Evolutionary conservation across 2,888 invertebrate species (phyloP).

Genomic region (Mycalesis mineus): DNA sequence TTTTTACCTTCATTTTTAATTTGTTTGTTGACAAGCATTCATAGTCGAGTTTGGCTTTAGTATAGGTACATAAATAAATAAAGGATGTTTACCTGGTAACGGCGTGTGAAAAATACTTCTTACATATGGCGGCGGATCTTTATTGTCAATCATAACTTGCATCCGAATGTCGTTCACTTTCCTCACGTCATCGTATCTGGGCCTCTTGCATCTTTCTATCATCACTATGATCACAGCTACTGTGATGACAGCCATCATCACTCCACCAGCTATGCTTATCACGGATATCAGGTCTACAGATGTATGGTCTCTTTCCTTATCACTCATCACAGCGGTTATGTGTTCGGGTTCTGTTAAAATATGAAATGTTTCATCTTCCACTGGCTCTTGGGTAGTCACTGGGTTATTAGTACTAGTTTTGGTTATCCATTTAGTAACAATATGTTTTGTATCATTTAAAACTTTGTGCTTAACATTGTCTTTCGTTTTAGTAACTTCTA

Average conservation of each 20-base stretch:
- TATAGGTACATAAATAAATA: no score
- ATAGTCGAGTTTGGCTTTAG: no score
- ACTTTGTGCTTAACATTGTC: constrained; percentile 27
- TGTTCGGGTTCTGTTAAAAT: constrained; percentile 78
- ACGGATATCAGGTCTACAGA: constrained; percentile 70
- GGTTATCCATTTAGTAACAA: constrained; percentile 32
- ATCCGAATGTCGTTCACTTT: constrained; percentile 69
- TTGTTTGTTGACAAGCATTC: no score
- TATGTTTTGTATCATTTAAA: constrained; percentile 22
- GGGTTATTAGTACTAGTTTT: constrained; percentile 42
- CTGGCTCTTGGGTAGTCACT: constrained; percentile 53
- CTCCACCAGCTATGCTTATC: constrained; percentile 72
- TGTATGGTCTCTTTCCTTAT: constrained; percentile 57
- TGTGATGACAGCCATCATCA: constrained; percentile 73
- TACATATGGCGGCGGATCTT: constrained; percentile 72
- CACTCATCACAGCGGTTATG: constrained; percentile 72
- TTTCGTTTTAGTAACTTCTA: constrained; percentile 20
- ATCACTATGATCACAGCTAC: constrained; percentile 72
- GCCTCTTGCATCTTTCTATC: constrained; percentile 64
- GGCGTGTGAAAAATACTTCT: constrained; percentile 78
- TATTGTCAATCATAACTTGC: constrained; percentile 67
- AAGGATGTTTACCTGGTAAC: constrained; percentile 62
- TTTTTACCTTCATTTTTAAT: no score
- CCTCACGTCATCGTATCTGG: constrained; percentile 61
- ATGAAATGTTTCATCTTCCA: constrained; percentile 68